Conservation (phyloP, 2,113 vertebrate species). For the Zosterops hypoxanthus region DNA sequence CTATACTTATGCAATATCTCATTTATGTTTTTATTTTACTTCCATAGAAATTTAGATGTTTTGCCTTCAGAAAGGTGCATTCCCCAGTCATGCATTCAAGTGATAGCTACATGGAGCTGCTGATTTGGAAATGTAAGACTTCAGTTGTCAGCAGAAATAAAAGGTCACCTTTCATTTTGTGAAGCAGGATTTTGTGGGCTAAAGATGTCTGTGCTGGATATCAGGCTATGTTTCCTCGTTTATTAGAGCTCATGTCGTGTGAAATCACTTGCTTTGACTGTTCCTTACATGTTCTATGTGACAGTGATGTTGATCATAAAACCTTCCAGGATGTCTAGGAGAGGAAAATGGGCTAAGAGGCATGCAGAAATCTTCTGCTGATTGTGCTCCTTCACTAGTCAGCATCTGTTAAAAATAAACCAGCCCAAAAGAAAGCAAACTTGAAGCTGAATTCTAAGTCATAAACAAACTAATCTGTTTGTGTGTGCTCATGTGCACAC, state of each 20-base stretch:
- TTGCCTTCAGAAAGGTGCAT: neutral
- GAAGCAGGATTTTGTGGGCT: neutral
- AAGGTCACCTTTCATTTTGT: neutral
- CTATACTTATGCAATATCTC: neutral
- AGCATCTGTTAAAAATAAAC: neutral
- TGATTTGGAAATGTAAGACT: neutral
- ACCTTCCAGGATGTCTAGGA: neutral
- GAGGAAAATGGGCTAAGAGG: neutral
- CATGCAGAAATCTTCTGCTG: neutral
- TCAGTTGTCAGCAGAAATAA: neutral
- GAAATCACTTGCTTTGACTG: neutral
- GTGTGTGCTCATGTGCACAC: neutral
- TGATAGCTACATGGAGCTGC: accelerated
- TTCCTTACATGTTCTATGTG: neutral
- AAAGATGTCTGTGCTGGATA: neutral
- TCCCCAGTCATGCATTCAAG: neutral
- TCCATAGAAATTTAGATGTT: neutral
- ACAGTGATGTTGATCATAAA: neutral
- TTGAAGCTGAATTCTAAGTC: neutral
- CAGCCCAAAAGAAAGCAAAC: neutral
- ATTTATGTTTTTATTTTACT: neutral
- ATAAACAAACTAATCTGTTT: neutral
- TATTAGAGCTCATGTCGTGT: neutral
- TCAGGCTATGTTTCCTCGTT: neutral
- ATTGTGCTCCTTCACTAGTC: neutral